Base-by-base conservation (phyloP, 2,113 vertebrate genomes). In the Motacilla tschutschensis region DNA sequence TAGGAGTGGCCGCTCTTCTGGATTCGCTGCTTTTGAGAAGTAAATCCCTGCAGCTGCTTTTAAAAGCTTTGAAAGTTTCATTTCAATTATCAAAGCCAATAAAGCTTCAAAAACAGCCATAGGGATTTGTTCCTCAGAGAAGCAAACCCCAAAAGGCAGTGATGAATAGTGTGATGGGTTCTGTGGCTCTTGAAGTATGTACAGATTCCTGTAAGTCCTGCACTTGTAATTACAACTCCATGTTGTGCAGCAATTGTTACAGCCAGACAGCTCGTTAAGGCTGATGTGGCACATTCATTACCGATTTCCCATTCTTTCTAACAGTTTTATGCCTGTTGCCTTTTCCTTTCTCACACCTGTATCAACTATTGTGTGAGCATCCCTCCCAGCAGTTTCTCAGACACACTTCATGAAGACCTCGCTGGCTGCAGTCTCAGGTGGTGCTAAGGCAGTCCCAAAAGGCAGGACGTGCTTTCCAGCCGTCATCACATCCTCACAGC, bases 61-160 rank as follows among this genome's bases (percentile, higher is more conserved):
- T 85, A 89, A 95, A 95, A 90, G 87, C 90, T 91, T 92, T 94
- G 70, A 80, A 95, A 91, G 88, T 90, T 95, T 95, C 88, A 88
- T 74, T 94, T 93, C 91, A 91, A 91, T 94, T 94, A 95, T 81
- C 89, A 96, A 95, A 95, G 89, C 65, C 82, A 94, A 93, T 92
- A 93, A 93, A 95, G 89, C 93, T 95, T 88, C 94, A 88, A 75
- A 94, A 94, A 82, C 84, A 94, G 90, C 94, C 90, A 93, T 53
- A 50, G 88, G 93, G 94, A 93, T 89, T 93, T 94, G 79, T 64
- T 92, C 82, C 94, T 95, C 90, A 53, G 81, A 94, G 93, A 12
- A 92, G 87, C 62, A 94, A 93, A 85, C 90, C 90, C 94, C 93
- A 93, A 91, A 91, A 95, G 93, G 90, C 93, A 88, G 79, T 36